A percentile compares a stretch with the other conserved stretches of the same genome.
These are phyloP conservation scores for Notodonta ziczac DNA, from an alignment of 2,888 invertebrate species.

Conservation along the genomic window DNA sequence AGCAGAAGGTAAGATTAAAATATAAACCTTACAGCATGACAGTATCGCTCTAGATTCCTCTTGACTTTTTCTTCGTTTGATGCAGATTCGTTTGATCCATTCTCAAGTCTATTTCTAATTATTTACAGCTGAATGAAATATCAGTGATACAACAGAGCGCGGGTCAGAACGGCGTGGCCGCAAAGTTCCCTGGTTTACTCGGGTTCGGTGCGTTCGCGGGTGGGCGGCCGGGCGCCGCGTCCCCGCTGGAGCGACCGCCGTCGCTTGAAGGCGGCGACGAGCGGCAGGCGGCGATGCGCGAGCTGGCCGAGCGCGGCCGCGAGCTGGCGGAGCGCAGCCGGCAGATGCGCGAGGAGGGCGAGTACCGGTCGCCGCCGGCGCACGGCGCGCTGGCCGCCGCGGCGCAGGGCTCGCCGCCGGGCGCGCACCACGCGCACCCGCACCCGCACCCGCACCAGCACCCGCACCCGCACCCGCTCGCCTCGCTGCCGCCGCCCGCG, in stretches of 20 bases:
- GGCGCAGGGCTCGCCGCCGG: slow-evolving; percentile 84
- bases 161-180: slow-evolving; percentile 87
- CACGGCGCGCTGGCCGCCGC: slow-evolving; percentile 63
- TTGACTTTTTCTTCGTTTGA: neutral
- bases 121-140: slow-evolving; percentile 90
- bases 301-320: slow-evolving; percentile 82
- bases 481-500: slow-evolving; percentile 86
- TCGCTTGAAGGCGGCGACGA: slow-evolving; percentile 76
- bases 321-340: slow-evolving; percentile 81
- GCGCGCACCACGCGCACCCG: slow-evolving; percentile 67
- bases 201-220: slow-evolving; percentile 90
- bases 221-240: slow-evolving; percentile 81
- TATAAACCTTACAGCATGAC: slow-evolving; percentile 2
- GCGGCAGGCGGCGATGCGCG: slow-evolving; percentile 78
- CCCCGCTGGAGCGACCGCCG: slow-evolving; percentile 77
- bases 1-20: slow-evolving; percentile 88
- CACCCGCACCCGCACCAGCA: too few relatives aligned
- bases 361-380: slow-evolving; percentile 78
- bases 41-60: neutral
- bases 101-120: slow-evolving; percentile 8
- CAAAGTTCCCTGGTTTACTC: slow-evolving; percentile 90
- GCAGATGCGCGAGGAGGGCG: slow-evolving; percentile 78
- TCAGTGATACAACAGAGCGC: slow-evolving; percentile 90
- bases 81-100: slow-evolving; percentile 7
- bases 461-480: slow-evolving; percentile 73